Percentiles rank a stretch among this genome's conserved stretches.
Evolutionary conservation across 2,113 vertebrate species (phyloP).

Genomic region (Pelecanus crispus): DNA sequence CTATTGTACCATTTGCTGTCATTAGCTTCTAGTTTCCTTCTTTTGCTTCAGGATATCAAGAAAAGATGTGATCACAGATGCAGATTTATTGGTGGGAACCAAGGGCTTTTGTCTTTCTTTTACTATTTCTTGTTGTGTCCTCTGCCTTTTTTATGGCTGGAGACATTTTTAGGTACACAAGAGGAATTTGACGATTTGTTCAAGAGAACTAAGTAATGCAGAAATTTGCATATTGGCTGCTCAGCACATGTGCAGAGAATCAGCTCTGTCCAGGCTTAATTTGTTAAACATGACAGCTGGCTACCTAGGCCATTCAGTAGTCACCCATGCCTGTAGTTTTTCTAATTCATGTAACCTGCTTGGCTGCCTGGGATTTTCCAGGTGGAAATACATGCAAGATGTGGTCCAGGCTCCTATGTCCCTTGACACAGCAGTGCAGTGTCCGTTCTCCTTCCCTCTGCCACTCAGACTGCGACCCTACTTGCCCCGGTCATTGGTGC

Average conservation of each 20-base stretch:
- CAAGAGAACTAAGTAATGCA: not conserved
- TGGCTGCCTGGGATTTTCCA: not conserved
- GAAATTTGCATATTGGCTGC: not conserved
- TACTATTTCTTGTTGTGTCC: not conserved
- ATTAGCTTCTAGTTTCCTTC: not conserved
- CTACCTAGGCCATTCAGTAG: not conserved
- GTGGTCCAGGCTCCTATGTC: not conserved
- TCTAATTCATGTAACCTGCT: not conserved
- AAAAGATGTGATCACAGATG: not conserved
- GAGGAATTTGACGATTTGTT: not conserved
- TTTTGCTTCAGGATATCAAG: not conserved
- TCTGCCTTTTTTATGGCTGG: not conserved
- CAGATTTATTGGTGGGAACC: not conserved
- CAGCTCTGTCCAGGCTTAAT: not conserved
- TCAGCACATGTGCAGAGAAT: not conserved
- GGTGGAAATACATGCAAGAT: not conserved
- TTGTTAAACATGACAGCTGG: not conserved
- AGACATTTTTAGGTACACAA: not conserved
- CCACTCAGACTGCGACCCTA: not conserved
- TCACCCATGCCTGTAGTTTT: not conserved
- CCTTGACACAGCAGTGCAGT: not conserved
- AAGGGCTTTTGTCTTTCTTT: not conserved
- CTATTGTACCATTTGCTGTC: not conserved
- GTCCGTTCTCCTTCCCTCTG: not conserved
- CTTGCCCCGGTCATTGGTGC: not conserved